A percentile compares a stretch with the other conserved stretches of the same genome.
These are phyloP conservation scores for Acipenser ruthenus DNA, from an alignment of 2,797 vertebrate species.

Conservation along the genomic window DNA sequence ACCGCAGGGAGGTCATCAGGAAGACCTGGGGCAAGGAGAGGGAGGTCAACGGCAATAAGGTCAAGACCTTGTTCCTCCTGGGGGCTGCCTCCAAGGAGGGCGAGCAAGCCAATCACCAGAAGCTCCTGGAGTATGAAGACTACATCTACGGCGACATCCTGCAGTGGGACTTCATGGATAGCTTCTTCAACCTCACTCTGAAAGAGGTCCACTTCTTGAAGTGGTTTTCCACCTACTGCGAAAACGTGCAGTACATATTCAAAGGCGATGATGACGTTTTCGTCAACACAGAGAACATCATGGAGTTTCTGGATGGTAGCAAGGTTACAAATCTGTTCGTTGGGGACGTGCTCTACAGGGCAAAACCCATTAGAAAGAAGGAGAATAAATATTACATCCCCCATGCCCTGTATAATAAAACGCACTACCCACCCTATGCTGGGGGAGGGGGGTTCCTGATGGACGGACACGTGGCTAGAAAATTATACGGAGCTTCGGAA, in stretches of 20 bases:
- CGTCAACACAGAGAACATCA: conserved; percentile 77
- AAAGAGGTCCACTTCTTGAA: conserved; percentile 95
- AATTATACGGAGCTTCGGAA: conserved; percentile 64
- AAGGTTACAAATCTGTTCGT: conserved; percentile 65
- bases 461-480: conserved; percentile 67
- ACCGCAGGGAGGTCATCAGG: conserved; percentile 85
- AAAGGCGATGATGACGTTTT: conserved; percentile 93
- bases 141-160: conserved; percentile 82
- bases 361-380: conserved; percentile 79
- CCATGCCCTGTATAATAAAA: conserved; percentile 66
- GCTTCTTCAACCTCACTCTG: conserved; percentile 94
- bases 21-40: conserved; percentile 86
- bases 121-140: conserved; percentile 86
- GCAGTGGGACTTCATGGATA: conserved; percentile 93
- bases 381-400: conserved; percentile 95
- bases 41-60: conserved; percentile 53
- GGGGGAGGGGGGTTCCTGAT: conserved; percentile 91
- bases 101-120: conserved; percentile 82
- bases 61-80: conserved; percentile 79
- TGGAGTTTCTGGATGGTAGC: conserved; percentile 74
- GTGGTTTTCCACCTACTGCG: conserved; percentile 88
- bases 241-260: conserved; percentile 68
- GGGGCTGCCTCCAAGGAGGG: conserved; percentile 69
- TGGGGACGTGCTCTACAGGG: conserved; percentile 79
- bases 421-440: conserved; percentile 80